These are phyloP conservation scores for Tetramorium bicarinatum DNA, from an alignment of 2,888 invertebrate genomes.

Conservation along the genomic window DNA sequence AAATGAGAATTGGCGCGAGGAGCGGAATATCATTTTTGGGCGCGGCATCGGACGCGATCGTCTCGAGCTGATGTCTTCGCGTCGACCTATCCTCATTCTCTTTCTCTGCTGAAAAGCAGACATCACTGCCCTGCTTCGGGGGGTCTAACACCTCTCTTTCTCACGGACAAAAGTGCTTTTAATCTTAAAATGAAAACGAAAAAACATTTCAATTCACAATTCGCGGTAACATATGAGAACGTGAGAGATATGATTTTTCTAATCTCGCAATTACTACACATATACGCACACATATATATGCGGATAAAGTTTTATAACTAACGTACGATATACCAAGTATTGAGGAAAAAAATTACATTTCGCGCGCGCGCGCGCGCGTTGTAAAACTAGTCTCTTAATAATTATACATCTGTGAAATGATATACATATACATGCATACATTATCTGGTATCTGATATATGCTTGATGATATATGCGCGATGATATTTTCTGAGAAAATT, in stretches of 20 bases:
- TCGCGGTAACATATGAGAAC: background rate
- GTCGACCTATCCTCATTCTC: background rate
- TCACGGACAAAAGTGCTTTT: slow-evolving; percentile 12
- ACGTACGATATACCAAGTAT: background rate
- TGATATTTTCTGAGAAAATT: background rate
- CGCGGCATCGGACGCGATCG: slow-evolving; percentile 61
- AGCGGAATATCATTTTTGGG: slow-evolving; percentile 57
- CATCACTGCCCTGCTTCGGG: background rate
- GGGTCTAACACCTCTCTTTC: background rate
- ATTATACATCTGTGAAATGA: background rate
- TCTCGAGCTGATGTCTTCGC: slow-evolving; percentile 53
- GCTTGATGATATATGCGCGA: too few relatives aligned
- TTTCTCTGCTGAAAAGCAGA: slow-evolving; percentile 25
- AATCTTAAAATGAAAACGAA: background rate
- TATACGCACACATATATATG: background rate
- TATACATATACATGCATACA: background rate
- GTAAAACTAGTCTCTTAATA: background rate
- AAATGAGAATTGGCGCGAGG: background rate
- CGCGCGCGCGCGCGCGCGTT: too few relatives aligned
- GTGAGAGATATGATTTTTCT: background rate
- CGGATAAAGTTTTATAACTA: background rate
- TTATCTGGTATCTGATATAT: too few relatives aligned
- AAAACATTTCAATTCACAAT: background rate
- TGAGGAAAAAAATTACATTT: slow-evolving; percentile 34
- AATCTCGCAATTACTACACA: background rate